Base-by-base conservation (phyloP, 2,888 invertebrate genomes). In the Tridacna crocea region DNA sequence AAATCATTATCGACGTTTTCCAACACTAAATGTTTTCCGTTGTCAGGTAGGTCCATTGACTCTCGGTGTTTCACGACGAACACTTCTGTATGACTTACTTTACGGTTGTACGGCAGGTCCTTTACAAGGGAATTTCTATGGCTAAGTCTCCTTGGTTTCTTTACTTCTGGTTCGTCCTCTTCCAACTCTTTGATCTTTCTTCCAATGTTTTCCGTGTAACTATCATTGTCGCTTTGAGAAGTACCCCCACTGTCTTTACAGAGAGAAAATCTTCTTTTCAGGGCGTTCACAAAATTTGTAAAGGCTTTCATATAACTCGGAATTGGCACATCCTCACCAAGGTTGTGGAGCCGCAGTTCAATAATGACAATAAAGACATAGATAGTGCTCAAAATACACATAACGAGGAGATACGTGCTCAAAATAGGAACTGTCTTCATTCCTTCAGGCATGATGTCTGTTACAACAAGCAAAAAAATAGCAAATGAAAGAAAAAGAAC, bases 371-470 rank as follows among this genome's bases (percentile, higher is more conserved):
- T 24, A 22, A 87, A 72, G 27, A 84, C 84, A 15, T 84, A 84
- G 24, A 84, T 22, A 8, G 84, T 84, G 60, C 87, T 87, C 58
- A 87, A 60, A 22, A 84, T 66, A 47, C 84, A 87, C 48, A 84
- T 81, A 0, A 83, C 65, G n/a, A 87, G 72, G 12, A 87, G 77
- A 65, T 87, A 87, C 0, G 68, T 84, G 36, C 84, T 87, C 60
- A 87, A 75, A 6, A 87, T 75, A 0, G 87, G 84, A n/a, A 87
- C 72, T 0, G 80, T 79, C n/a, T 79, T 84, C 87, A 87, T 84
- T 26, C 87, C 87, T 60, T 84, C 87, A 8, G 87, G 87, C 87
- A 87, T 87, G n/a, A 87, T 81, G n/a, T 84, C 87, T 0, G 87
- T 87, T n/a, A 87, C 83, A 22, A 87, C 80, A 36, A 87, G 63